Conservation (phyloP, 2,113 vertebrate species). For the Origma solitaria region DNA sequence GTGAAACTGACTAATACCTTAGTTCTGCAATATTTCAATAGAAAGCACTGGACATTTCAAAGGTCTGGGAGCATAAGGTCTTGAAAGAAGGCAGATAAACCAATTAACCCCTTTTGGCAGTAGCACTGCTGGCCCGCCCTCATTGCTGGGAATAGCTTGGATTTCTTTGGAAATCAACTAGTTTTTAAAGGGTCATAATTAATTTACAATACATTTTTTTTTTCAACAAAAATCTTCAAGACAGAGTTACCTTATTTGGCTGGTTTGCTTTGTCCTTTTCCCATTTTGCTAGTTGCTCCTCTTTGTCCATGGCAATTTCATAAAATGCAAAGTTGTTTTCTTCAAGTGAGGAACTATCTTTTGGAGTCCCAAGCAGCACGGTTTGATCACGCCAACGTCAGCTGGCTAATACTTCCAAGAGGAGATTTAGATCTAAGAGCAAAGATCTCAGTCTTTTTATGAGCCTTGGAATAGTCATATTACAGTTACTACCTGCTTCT, state of each 20-base stretch:
- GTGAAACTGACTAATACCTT: neutral
- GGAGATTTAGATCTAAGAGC: neutral
- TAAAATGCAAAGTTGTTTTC: neutral
- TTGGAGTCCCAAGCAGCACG: slow-evolving; percentile 29
- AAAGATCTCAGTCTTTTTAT: neutral
- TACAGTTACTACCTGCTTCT: neutral
- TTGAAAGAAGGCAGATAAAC: neutral
- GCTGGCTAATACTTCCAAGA: neutral
- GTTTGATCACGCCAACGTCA: slow-evolving; percentile 76
- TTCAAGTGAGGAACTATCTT: slow-evolving; percentile 3
- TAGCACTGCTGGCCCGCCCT: neutral
- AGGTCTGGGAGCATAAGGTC: neutral
- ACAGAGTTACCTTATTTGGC: neutral
- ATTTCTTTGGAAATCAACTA: neutral
- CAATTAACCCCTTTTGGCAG: neutral
- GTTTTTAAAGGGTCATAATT: neutral
- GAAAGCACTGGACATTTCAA: neutral
- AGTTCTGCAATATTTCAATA: neutral
- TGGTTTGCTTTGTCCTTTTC: slow-evolving; percentile 68
- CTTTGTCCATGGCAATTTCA: slow-evolving; percentile 65
- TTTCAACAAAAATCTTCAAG: neutral
- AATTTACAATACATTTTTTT: neutral
- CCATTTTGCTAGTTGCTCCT: slow-evolving; percentile 62
- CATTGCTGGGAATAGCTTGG: neutral
- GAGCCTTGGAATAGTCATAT: neutral